Evolutionary conservation across 2,113 vertebrate genomes (phyloP).

Genomic region (Xyrauchen texanus): DNA sequence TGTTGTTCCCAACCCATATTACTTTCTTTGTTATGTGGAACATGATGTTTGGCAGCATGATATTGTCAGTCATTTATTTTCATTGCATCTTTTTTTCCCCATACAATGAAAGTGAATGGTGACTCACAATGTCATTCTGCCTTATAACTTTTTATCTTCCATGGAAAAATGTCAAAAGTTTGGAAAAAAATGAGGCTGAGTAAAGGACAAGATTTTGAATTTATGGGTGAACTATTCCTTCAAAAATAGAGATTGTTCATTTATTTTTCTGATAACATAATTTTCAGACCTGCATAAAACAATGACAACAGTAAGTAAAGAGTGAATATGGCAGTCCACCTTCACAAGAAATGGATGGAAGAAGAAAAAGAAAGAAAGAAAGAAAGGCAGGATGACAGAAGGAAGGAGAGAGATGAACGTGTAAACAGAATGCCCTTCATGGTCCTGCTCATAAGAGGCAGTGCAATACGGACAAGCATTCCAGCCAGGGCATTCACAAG

Average conservation of each 20-base stretch:
- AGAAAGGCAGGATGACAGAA: constrained; percentile 36
- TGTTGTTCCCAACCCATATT: no score
- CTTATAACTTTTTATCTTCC: no score
- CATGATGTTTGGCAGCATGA: no score
- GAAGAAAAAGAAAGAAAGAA: constrained; percentile 14
- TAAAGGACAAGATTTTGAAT: neutral
- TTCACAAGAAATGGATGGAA: neutral
- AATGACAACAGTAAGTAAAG: neutral
- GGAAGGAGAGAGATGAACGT: neutral
- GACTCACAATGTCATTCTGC: no score
- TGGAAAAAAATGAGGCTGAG: no score
- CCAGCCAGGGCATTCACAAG: constrained; percentile 45
- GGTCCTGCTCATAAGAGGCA: constrained; percentile 48
- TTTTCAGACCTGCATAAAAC: neutral
- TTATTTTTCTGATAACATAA: neutral
- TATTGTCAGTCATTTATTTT: no score
- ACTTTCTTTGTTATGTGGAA: no score
- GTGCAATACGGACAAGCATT: constrained; percentile 48
- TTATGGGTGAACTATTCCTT: neutral
- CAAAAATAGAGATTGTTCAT: neutral
- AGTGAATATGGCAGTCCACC: neutral
- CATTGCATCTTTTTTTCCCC: no score
- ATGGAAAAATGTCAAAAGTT: no score
- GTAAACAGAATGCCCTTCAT: constrained; percentile 54
- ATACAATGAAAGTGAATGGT: no score